A percentile compares a stretch with the other conserved stretches of the same genome.
phyloP scores from a whole-genome alignment of 2,888 invertebrate genomes.

The Glyphotaelius pellucidus region DNA sequence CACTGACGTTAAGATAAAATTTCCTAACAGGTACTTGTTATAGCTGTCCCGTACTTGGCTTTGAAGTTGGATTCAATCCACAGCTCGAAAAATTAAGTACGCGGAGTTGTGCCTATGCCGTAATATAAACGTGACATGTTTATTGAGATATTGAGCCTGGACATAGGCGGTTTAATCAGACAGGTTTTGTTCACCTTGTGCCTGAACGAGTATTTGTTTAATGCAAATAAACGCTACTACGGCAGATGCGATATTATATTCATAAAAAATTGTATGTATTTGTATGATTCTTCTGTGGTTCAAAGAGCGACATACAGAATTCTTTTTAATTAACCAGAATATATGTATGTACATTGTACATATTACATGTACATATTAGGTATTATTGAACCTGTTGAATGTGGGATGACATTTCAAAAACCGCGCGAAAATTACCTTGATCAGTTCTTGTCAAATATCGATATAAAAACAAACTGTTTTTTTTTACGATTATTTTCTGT shows the following conservation, averaged over 20 bases:
- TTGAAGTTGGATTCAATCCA: not conserved
- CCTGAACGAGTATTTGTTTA: not conserved
- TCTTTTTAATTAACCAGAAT: too few relatives aligned
- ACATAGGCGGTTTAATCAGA: not conserved
- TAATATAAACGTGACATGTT: conserved; percentile 3
- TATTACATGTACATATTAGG: too few relatives aligned
- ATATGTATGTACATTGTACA: too few relatives aligned
- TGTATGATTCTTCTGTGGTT: not conserved
- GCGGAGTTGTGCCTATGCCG: not conserved
- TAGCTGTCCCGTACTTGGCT: not conserved
- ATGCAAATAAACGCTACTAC: not conserved
- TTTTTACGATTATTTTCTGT: too few relatives aligned
- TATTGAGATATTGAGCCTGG: not conserved
- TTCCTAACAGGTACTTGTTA: not conserved
- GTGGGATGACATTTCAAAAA: too few relatives aligned
- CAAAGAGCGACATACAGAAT: not conserved
- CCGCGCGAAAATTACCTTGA: too few relatives aligned
- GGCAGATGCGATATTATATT: not conserved
- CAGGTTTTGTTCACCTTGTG: not conserved
- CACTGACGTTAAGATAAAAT: not conserved
- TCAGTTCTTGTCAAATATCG: too few relatives aligned
- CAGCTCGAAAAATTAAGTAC: not conserved
- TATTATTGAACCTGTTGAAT: too few relatives aligned
- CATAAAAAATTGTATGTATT: not conserved
- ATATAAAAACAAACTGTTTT: too few relatives aligned